Base-by-base conservation (phyloP, 2,797 vertebrate species). In the Hozukius guyotensis region DNA sequence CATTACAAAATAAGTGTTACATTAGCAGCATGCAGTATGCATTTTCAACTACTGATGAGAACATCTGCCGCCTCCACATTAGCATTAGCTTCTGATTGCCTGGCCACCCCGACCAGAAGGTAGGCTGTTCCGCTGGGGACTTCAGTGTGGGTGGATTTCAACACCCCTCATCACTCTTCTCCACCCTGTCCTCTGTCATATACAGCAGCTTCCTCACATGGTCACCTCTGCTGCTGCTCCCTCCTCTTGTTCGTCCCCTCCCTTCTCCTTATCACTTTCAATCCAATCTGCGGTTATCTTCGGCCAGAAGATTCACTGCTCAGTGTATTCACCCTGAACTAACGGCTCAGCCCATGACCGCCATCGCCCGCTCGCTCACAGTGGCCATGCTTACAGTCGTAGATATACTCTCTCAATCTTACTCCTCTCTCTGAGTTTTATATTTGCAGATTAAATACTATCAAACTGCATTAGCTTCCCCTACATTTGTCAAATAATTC, bases 11-110 rank as follows among this genome's bases (percentile, higher is more conserved):
- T 70, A 78, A 67, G 56, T 62, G 38, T 82, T 74, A 67, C 72
- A 86, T 62, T 78, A 83, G 67, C 77, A 75, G 75, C 68, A 68
- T 78, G 67, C 75, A 75, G 75, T 60, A 68, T 78, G 79, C 75
- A 38, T 79, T 90, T 86, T 85, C 67, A 78, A 64, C 85, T 89
- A 80, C 81, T 87, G 86, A 92, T 90, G 77, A 88, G 87, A 94
- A 92, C 92, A 95, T 94, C 94, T 93, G 92, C 83, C 81, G 53
- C 83, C 77, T 82, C 76, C 80, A 84, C 88, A 89, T 92, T 92
- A 88, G 83, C 89, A 87, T 85, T 77, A 71, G 80, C 71, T 71
- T 78, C 49, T 82, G 78, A 85, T 76, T 53, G 77, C 83, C 80
- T 72, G 81, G 85, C 71, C 88, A 77, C 75, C 77, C 71, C 14